Evolutionary conservation across 2,888 invertebrate genomes (phyloP).

Genomic region (Cryptus armator): DNA sequence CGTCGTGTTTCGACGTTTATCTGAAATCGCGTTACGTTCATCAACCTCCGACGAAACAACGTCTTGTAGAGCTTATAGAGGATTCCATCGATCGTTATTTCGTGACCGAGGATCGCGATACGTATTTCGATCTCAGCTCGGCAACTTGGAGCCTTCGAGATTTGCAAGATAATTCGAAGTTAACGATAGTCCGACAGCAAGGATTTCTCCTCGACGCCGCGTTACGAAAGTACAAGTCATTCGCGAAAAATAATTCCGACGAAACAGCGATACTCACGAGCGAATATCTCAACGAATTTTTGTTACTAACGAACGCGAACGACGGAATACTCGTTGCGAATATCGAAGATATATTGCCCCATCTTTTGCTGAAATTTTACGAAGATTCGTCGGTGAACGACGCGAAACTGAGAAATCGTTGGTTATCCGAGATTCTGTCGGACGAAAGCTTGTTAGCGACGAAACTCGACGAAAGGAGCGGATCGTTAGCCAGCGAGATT

Average conservation of each 20-base stretch:
- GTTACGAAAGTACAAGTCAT: slow-evolving; percentile 51
- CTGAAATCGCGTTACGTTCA: slow-evolving; percentile 86
- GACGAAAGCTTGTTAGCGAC: slow-evolving; percentile 29
- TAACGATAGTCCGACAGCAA: slow-evolving; percentile 87
- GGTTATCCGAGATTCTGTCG: slow-evolving; percentile 72
- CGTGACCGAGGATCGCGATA: slow-evolving; percentile 58
- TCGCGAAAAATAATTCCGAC: slow-evolving; percentile 54
- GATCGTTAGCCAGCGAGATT: slow-evolving; percentile 70
- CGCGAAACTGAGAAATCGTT: slow-evolving; percentile 79
- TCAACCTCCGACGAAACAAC: slow-evolving; percentile 84
- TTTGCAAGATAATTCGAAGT: slow-evolving; percentile 86
- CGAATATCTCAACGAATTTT: slow-evolving; percentile 74
- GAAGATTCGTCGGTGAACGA: slow-evolving; percentile 83
- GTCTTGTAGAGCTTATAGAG: slow-evolving; percentile 86
- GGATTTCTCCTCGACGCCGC: slow-evolving; percentile 83
- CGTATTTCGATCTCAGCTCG: slow-evolving; percentile 77
- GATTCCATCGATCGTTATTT: slow-evolving; percentile 85
- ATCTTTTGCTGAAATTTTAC: slow-evolving; percentile 84
- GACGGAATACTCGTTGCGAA: slow-evolving; percentile 42
- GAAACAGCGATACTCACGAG: slow-evolving; percentile 29
- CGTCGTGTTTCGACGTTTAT: slow-evolving; percentile 89
- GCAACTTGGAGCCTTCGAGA: slow-evolving; percentile 84
- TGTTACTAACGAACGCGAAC: slow-evolving; percentile 39
- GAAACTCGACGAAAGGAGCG: slow-evolving; percentile 60
- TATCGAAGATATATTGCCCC: slow-evolving; percentile 74